These are phyloP conservation scores for Hydra vulgaris DNA, from an alignment of 30 jellyfish, hydroid and myxozoan genomes.

Conservation along the genomic window DNA sequence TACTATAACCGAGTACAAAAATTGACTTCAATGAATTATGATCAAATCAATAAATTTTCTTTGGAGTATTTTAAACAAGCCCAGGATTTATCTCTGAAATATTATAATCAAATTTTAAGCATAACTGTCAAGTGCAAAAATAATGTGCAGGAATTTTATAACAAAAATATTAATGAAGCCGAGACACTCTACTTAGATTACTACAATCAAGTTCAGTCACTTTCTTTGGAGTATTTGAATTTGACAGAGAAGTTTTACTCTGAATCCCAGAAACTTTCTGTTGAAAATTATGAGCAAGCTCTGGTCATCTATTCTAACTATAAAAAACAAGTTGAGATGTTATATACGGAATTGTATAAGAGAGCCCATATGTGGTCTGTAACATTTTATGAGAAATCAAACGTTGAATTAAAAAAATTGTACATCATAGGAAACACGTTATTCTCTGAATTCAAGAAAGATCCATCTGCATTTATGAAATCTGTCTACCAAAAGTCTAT, in stretches of 20 bases:
- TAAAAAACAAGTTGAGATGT: neutral
- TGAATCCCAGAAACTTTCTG: neutral
- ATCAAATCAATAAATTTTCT: too few relatives aligned
- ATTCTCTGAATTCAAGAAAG: neutral
- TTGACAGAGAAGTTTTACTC: neutral
- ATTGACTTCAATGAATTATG: too few relatives aligned
- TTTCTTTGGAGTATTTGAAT: neutral
- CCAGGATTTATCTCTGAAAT: too few relatives aligned
- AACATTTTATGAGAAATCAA: neutral
- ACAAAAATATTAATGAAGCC: neutral
- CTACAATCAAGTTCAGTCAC: neutral
- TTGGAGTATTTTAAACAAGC: too few relatives aligned
- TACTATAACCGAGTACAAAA: too few relatives aligned
- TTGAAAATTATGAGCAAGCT: conserved; percentile 15
- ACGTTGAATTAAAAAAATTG: neutral
- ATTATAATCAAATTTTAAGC: too few relatives aligned
- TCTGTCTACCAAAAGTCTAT: neutral
- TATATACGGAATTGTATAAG: neutral
- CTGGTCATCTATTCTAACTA: neutral
- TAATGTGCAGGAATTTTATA: too few relatives aligned
- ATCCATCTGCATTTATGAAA: neutral
- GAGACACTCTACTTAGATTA: neutral
- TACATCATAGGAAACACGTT: neutral
- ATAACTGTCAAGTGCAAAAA: too few relatives aligned
- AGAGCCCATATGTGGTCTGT: neutral